phyloP scores from a whole-genome alignment of 2,797 vertebrate genomes.

The Gobionotothen gibberifrons region DNA sequence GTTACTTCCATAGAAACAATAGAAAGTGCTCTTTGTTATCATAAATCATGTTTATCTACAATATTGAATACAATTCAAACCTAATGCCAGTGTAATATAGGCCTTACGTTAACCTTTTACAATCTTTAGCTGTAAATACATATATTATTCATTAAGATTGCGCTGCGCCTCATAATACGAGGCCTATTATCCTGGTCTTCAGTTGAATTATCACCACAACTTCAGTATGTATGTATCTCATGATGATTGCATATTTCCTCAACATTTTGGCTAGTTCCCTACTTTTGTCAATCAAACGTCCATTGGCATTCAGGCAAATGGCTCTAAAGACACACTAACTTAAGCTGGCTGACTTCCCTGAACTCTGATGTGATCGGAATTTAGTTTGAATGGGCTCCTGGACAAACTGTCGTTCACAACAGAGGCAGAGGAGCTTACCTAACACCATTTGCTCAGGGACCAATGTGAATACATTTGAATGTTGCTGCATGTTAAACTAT shows the following conservation, averaged over 20 bases:
- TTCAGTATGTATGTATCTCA: background rate
- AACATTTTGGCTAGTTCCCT: background rate
- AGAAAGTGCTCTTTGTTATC: background rate
- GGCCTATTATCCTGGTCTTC: background rate
- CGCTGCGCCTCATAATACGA: background rate
- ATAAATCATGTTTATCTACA: slow-evolving; percentile 5
- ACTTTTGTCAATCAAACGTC: too few relatives aligned
- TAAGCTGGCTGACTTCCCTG: background rate
- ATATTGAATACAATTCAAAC: background rate
- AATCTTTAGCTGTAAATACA: background rate
- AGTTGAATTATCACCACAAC: background rate
- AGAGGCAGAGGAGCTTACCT: too few relatives aligned
- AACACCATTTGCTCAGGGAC: too few relatives aligned
- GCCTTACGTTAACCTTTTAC: background rate
- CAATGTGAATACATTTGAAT: background rate
- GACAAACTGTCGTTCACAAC: too few relatives aligned
- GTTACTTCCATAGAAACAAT: slow-evolving; percentile 2
- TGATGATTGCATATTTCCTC: background rate
- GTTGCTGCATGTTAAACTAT: background rate
- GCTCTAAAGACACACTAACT: background rate
- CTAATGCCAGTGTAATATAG: too few relatives aligned
- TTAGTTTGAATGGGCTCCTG: background rate
- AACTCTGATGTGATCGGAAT: too few relatives aligned
- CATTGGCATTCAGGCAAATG: background rate
- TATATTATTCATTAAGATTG: background rate